Evolutionary conservation across 2,113 vertebrate genomes (phyloP), one percentile per base, ranked within the genome.

Genomic region (Corythaeola cristata): DNA sequence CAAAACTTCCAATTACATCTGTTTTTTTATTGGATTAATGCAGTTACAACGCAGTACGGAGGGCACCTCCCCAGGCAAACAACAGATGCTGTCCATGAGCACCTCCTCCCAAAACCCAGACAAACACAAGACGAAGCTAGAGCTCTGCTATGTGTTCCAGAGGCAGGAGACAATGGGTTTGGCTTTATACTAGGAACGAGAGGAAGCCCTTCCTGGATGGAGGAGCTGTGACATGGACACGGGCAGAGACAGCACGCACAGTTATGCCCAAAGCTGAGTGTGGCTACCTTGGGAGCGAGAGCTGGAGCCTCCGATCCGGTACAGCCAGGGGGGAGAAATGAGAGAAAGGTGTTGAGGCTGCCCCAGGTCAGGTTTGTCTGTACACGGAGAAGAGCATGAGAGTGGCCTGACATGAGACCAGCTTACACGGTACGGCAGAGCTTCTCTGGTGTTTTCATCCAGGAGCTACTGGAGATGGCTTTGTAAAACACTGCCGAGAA

Each of bases 1-100:
- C 60, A 50, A 39, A 75, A 27, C 44, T 64, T 93, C 52, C 45
- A 69, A 3, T 84, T 53, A 81, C 41, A 92, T 39, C 50, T 2
- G 5, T 81, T 23, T 79, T 79, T 97, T 97, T 96, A 97, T 97
- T 97, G 76, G 45, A 60, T 85, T 93, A 59, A 94, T 55, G 53
- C 49, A 37, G 20, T 73, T 80, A 93, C 88, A 95, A 69, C 35
- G 69, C 60, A 64, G 41, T 39, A 90, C 22, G 47, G 73, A 88
- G 78, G 76, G 47, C 69, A 89, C 9, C 26, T 83, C 71, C 73
- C 55, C 68, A 67, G 53, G 32, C 41, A 78, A 82, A 88, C 68
- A 69, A 45, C n/a, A 44, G 49, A 44, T 21, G 52, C 55, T 79
- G 63, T 58, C 59, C 62, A 32, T 1, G 7, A 93, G 59, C 63